Conservation (phyloP, 2,888 invertebrate genomes). For the Agelastica alni region DNA sequence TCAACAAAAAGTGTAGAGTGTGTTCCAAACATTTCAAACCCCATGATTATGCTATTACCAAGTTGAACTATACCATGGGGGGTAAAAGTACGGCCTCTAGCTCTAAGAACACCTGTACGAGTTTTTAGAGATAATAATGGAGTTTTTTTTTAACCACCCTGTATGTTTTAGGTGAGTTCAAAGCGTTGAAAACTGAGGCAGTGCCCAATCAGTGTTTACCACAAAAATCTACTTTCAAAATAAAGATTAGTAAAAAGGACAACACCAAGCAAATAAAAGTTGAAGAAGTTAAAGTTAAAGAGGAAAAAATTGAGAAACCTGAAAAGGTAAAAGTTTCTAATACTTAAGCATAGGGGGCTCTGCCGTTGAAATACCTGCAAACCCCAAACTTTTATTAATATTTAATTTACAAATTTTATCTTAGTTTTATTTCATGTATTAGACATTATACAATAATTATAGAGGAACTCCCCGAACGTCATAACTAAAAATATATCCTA, state of each 20-base stretch:
- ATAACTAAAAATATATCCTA: too few relatives aligned
- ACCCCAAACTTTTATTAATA: too few relatives aligned
- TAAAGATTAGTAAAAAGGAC: constrained; percentile 36
- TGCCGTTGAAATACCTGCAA: too few relatives aligned
- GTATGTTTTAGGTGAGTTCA: constrained; percentile 34
- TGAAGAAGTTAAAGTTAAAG: constrained; percentile 31
- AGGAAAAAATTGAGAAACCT: constrained; percentile 24
- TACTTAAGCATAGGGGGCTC: neutral
- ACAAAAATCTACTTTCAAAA: constrained; percentile 35
- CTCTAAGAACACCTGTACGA: constrained; percentile 31
- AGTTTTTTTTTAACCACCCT: constrained; percentile 27
- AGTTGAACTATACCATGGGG: constrained; percentile 25
- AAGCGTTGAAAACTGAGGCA: constrained; percentile 31
- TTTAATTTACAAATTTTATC: too few relatives aligned
- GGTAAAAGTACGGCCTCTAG: constrained; percentile 28
- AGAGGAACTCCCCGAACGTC: too few relatives aligned
- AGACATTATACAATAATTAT: too few relatives aligned
- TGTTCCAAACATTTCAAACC: constrained; percentile 35
- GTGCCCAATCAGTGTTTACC: constrained; percentile 31
- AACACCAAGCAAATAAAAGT: constrained; percentile 31
- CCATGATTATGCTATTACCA: constrained; percentile 29
- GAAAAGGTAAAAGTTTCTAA: constrained; percentile 22
- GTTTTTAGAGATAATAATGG: neutral
- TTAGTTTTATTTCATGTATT: too few relatives aligned
- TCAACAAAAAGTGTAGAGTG: constrained; percentile 33